Evolutionary conservation across 2,888 invertebrate genomes (phyloP).

Genomic region (Neoitamus cyanurus): DNA sequence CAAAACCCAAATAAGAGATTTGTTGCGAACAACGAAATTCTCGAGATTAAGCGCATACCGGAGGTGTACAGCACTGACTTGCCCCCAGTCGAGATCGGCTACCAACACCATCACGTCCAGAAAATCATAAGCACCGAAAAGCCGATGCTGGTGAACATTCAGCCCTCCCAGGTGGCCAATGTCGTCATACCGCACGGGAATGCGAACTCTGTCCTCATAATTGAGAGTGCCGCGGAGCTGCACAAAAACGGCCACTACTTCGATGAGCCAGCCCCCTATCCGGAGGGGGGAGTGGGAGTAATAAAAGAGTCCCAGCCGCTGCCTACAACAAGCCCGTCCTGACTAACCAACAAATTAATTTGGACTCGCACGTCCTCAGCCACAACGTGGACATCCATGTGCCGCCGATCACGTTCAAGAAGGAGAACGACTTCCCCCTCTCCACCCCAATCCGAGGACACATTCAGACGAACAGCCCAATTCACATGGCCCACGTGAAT

Average conservation of each 20-base stretch:
- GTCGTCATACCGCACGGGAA: slow-evolving; percentile 82
- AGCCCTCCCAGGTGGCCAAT: slow-evolving; percentile 85
- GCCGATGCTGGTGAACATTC: slow-evolving; percentile 80
- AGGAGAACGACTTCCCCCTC: slow-evolving; percentile 58
- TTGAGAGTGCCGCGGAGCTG: slow-evolving; percentile 78
- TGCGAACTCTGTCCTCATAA: slow-evolving; percentile 79
- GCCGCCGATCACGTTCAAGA: slow-evolving; percentile 68
- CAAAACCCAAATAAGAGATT: neutral
- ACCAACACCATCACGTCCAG: slow-evolving; percentile 38
- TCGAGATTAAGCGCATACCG: slow-evolving; percentile 61
- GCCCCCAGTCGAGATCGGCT: slow-evolving; percentile 52
- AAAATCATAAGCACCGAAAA: slow-evolving; percentile 65
- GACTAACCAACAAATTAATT: slow-evolving; percentile 59
- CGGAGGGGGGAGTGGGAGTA: slow-evolving; percentile 57
- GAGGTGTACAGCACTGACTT: slow-evolving; percentile 60
- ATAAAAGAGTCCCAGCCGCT: neutral
- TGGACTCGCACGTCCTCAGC: slow-evolving; percentile 63
- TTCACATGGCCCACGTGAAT: slow-evolving; percentile 58
- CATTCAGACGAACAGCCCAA: slow-evolving; percentile 49
- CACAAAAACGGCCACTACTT: slow-evolving; percentile 82
- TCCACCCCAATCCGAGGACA: slow-evolving; percentile 57
- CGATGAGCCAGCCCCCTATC: slow-evolving; percentile 81
- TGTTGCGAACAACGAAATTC: slow-evolving; percentile 55
- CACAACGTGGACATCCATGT: slow-evolving; percentile 67
- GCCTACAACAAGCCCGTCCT: slow-evolving; percentile 48